A percentile compares a stretch with the other conserved stretches of the same genome.
Evolutionary conservation across 2,113 vertebrate species (phyloP).

Genomic region (Mormoops blainvillei): DNA sequence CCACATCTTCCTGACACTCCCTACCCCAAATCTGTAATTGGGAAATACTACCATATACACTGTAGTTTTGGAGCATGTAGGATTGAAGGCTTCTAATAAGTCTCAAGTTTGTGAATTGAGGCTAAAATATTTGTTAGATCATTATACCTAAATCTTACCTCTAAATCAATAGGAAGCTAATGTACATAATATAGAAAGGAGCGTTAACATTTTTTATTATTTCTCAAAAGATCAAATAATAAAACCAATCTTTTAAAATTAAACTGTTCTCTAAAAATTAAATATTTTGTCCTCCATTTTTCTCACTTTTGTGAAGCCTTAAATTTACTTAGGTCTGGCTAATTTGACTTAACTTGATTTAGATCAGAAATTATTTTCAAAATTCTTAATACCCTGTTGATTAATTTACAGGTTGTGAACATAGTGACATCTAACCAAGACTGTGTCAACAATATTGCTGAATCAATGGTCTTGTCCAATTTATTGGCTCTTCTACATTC

Average conservation of each 20-base stretch:
- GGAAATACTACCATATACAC: neutral
- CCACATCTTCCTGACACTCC: neutral
- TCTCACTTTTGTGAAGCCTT: neutral
- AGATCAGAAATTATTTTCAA: constrained; percentile 6
- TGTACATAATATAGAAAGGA: neutral
- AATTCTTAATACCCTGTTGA: neutral
- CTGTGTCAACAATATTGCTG: constrained; percentile 96
- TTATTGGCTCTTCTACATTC: constrained; percentile 95
- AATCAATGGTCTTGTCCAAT: constrained; percentile 94
- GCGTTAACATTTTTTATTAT: neutral
- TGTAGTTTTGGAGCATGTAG: neutral
- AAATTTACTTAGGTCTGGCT: neutral
- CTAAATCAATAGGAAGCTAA: neutral
- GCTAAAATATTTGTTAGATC: neutral
- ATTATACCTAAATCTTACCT: neutral
- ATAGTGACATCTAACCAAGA: constrained; percentile 98
- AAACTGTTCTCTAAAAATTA: neutral
- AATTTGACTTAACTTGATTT: neutral
- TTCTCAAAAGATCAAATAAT: constrained; percentile 30
- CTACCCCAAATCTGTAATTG: neutral
- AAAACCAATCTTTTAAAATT: constrained; percentile 18
- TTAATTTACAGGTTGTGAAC: constrained; percentile 91
- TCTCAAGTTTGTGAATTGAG: neutral
- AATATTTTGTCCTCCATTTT: neutral
- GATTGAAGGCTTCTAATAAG: neutral